phyloP scores from a whole-genome alignment of 2,888 invertebrate species.

The Lasioglossum marginatum region DNA sequence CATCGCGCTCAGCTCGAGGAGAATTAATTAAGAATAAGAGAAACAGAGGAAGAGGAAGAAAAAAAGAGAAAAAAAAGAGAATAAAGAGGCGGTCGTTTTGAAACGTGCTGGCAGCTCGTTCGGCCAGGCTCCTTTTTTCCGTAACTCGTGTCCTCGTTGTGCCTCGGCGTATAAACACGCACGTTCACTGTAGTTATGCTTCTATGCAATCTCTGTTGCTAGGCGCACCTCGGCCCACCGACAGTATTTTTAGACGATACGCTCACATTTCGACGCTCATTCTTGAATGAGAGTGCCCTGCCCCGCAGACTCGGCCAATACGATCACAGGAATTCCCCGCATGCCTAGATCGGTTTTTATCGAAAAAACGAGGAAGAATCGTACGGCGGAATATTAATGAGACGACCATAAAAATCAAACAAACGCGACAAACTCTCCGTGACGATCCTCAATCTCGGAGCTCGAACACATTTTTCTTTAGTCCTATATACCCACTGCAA shows the following conservation, averaged over 20 bases:
- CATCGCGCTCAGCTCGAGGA: not conserved
- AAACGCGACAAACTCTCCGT: not conserved
- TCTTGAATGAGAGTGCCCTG: conserved; percentile 65
- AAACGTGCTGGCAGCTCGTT: conserved; percentile 39
- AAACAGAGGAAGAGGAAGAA: not conserved
- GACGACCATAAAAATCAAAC: not conserved
- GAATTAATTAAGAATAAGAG: conserved; percentile 1
- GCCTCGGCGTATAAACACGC: conserved; percentile 72
- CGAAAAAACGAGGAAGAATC: not conserved
- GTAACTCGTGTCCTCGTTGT: conserved; percentile 73
- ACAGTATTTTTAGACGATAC: conserved; percentile 80
- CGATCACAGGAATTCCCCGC: conserved; percentile 20
- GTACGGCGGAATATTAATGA: conserved; percentile 1
- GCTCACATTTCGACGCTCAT: conserved; percentile 74
- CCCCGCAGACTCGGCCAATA: conserved; percentile 28
- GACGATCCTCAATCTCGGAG: not conserved
- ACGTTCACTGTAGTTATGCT: conserved; percentile 75
- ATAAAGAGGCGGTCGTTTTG: conserved; percentile 28
- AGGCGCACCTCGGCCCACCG: conserved; percentile 78
- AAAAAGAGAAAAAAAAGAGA: not conserved
- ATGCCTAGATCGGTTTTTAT: conserved; percentile 20
- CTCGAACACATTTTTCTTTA: not conserved
- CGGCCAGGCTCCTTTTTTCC: conserved; percentile 62
- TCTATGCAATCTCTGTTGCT: conserved; percentile 81
- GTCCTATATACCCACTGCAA: not conserved